phyloP scores from a whole-genome alignment of 2,113 vertebrate genomes.

The Hippocampus zosterae region DNA sequence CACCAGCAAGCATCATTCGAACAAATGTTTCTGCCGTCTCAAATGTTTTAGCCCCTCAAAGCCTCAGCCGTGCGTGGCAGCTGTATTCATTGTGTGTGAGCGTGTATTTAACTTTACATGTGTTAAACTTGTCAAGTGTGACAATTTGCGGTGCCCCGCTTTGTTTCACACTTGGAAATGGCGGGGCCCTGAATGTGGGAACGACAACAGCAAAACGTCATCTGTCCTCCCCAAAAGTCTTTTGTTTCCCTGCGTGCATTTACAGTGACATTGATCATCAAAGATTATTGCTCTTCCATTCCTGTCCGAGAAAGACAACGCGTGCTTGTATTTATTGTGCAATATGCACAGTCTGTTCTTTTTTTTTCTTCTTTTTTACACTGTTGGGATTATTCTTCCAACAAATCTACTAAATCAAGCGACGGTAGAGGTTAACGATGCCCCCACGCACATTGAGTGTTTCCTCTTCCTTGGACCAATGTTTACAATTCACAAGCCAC shows the following conservation, averaged over 20 bases:
- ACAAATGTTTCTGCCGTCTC: conserved; percentile 4
- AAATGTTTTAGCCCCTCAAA: neutral
- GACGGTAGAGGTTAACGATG: conserved; percentile 30
- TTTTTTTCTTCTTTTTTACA: conserved; percentile 6
- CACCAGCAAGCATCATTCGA: neutral
- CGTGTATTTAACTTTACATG: conserved; percentile 42
- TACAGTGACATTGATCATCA: neutral
- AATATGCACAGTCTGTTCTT: conserved; percentile 16
- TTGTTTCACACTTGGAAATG: conserved; percentile 41
- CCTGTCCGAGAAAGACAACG: conserved; percentile 11
- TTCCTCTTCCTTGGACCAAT: conserved; percentile 51
- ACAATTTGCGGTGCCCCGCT: conserved; percentile 20
- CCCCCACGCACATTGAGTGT: conserved; percentile 45
- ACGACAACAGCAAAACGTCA: neutral
- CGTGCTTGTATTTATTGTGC: conserved; percentile 22
- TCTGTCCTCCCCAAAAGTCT: conserved; percentile 4
- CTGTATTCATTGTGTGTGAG: conserved; percentile 5
- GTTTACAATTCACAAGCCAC: conserved; percentile 63
- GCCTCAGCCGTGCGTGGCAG: conserved; percentile 12
- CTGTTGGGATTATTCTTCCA: neutral
- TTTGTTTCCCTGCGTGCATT: neutral
- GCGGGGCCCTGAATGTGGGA: conserved; percentile 2
- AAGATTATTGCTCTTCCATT: conserved; percentile 10
- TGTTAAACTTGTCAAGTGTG: conserved; percentile 37
- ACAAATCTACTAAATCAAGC: conserved; percentile 19